Evolutionary conservation across 2,797 vertebrate genomes (phyloP), one percentile per base, ranked within the genome.

Genomic region (Pseudomugil gertrudae): DNA sequence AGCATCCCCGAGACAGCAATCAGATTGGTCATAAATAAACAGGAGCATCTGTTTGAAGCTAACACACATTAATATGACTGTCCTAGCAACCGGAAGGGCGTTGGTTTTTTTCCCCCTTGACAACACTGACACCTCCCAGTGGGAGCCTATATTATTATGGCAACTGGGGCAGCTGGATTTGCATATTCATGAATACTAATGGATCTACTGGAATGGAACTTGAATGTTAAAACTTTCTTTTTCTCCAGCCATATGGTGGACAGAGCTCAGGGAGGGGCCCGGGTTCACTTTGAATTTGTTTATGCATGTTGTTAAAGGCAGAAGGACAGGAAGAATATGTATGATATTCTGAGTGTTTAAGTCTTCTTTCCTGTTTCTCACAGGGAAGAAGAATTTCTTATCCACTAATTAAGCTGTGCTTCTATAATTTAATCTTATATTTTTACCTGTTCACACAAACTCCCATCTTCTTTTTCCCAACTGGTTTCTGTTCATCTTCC

Each of bases 151-250:
- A 86, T 84, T 36, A 63, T 81, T 83, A 84, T 80, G 81, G 80
- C 84, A 78, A 87, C 76, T 71, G 72, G 87, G 85, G 87, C 90
- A 91, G 90, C 84, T 79, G 76, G 74, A 87, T 93, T 92, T 92
- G 75, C 92, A 93, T 92, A 91, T 87, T 87, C 80, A 91, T 92
- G 84, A 87, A 83, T 84, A 83, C 72, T 91, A 85, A 93, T 90
- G 78, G 90, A 71, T 66, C 76, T 78, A 69, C 79, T 38, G 69
- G 69, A 68, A 85, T 88, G 79, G 68, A 84, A 85, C 89, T 72
- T 77, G 80, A 87, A 89, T 84, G 74, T 87, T 87, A 79, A 87
- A 87, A 85, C 53, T 83, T 86, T 77, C 79, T 71, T 54, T 17
- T 66, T 63, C 54, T 69, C 1, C 29, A 73, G 72, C 90, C 92